Conservation (phyloP, 2,888 invertebrate genomes). For the Terebella lapidaria region DNA sequence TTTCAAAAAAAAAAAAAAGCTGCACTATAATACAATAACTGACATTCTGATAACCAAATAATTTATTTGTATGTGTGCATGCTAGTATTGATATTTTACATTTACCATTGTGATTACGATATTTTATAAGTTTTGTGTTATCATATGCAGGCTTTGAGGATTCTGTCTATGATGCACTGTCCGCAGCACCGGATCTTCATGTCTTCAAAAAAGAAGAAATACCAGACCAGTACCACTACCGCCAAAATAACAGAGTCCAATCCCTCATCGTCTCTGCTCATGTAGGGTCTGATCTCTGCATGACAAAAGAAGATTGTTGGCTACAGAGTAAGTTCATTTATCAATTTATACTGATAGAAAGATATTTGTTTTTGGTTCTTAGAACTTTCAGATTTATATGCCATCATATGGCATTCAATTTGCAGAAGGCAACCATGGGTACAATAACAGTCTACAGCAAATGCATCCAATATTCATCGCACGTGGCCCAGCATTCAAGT, state of each 20-base stretch:
- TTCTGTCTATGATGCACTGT: slow-evolving; percentile 29
- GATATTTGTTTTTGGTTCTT: too few species aligned
- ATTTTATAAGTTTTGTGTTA: neutral
- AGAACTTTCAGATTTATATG: too few species aligned
- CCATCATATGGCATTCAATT: neutral
- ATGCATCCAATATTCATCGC: slow-evolving; percentile 48
- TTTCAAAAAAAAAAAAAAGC: too few species aligned
- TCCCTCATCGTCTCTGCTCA: slow-evolving; percentile 38
- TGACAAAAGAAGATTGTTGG: neutral
- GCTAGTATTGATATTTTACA: too few species aligned
- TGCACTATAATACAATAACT: too few species aligned
- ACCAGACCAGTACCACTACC: slow-evolving; percentile 42
- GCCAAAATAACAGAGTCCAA: slow-evolving; percentile 38
- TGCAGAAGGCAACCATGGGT: neutral
- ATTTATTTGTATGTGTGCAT: slow-evolving; percentile 4
- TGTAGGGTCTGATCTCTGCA: slow-evolving; percentile 12
- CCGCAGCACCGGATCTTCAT: slow-evolving; percentile 24
- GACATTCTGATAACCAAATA: neutral
- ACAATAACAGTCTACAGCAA: neutral
- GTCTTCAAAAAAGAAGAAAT: slow-evolving; percentile 42
- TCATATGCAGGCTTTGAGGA: slow-evolving; percentile 5
- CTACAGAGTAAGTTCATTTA: neutral
- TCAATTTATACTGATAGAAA: too few species aligned
- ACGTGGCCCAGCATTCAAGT: slow-evolving; percentile 51
- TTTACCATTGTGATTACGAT: too few species aligned